Evolutionary conservation across 2,888 invertebrate genomes (phyloP), one percentile per base, ranked within the genome.

Genomic region (Platycnemis pennipes): DNA sequence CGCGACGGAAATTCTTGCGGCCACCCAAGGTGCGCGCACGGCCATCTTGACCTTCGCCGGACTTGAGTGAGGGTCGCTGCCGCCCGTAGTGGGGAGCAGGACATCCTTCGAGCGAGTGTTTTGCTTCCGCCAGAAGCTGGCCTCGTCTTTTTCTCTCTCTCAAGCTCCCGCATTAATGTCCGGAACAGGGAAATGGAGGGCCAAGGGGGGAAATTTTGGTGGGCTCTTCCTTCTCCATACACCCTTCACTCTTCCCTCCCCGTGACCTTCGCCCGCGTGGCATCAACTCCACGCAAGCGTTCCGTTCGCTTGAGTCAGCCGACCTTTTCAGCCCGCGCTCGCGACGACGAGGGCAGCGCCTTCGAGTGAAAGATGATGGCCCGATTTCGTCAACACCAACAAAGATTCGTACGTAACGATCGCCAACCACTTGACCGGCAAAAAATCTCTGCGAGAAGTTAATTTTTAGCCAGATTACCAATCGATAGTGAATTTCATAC

Each of bases 11-110:
- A 11, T 86, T 42, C 44, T 44, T 13, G 42, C 42, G 22, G 19
- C 22, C 86, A 63, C 26, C 19, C 37, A 26, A 16, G 63, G 26
- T 26, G 26, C 63, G n/a, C 49, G 49, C 63, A 16, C 63, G 26
- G 26, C 26, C 37, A 37, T 77, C 77, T 77, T 77, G 77, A 77
- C 77, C 77, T 77, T 77, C 77, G 77, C 37, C 63, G 77, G 77
- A 31, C 31, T 77, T 37, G 13, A 37, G 13, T 37, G 77, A 37
- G 13, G 77, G 77, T 37, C 77, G 37, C 31, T 37, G 37, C 77
- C 77, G 69, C 31, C 69, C 8, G 31, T n/a, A 11, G 37, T 31
- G 11, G 37, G 37, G 3, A 37, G 77, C 22, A 63, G 19, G 63
- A 7, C 63, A 63, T 63, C 63, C 26, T 16, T 63, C 26, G 22